Evolutionary conservation across 1,140 invertebrate species (phyloP).

Genomic region (Augochlora pura): DNA sequence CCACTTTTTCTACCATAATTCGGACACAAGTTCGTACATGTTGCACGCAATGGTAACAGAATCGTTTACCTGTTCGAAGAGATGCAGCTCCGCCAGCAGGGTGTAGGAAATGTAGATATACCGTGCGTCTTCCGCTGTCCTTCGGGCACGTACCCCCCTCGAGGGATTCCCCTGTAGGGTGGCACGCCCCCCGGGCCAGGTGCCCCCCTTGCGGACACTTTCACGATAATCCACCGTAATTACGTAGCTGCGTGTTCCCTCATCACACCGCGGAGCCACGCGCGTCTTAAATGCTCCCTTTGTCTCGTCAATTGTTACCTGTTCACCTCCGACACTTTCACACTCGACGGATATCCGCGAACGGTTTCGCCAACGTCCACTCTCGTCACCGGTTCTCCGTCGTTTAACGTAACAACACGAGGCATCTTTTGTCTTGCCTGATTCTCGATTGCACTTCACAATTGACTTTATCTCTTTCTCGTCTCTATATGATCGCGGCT

Average conservation of each 20-base stretch:
- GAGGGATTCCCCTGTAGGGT: constrained; percentile 67
- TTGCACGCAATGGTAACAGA: not conserved
- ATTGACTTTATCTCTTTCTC: not conserved
- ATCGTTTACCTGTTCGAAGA: constrained; percentile 83
- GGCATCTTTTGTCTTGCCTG: constrained; percentile 30
- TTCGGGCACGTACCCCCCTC: constrained; percentile 72
- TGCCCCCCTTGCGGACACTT: constrained; percentile 68
- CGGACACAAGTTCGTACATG: no score
- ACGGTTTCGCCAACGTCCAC: constrained; percentile 34
- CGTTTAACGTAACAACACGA: not conserved
- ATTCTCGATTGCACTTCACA: not conserved
- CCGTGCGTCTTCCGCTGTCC: constrained; percentile 82
- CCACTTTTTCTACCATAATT: no score
- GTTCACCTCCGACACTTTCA: constrained; percentile 40
- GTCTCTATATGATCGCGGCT: not conserved
- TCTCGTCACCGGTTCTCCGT: constrained; percentile 4
- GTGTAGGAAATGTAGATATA: constrained; percentile 84
- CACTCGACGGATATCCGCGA: constrained; percentile 28
- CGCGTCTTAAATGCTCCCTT: not conserved
- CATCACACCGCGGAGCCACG: constrained; percentile 52
- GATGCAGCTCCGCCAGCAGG: constrained; percentile 81
- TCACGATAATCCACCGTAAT: constrained; percentile 76
- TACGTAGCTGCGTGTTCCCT: constrained; percentile 55
- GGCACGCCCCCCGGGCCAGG: constrained; percentile 76
- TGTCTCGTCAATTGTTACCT: constrained; percentile 45